phyloP scores from a whole-genome alignment of 2,888 invertebrate species.

The Pseudanteris insignis region DNA sequence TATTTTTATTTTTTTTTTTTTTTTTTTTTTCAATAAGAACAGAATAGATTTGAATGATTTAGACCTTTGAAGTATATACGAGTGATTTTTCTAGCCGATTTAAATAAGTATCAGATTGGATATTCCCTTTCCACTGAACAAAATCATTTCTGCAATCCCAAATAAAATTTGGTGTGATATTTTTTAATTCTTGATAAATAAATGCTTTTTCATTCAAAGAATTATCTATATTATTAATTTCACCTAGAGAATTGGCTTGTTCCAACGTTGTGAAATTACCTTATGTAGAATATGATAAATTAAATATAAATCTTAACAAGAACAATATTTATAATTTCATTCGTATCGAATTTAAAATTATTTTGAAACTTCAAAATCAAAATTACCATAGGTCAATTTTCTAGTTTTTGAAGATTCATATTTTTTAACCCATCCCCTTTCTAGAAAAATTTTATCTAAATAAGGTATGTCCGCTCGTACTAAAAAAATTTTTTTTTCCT shows the following conservation, averaged over 20 bases:
- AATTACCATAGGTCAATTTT: conserved; percentile 59
- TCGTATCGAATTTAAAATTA: too few relatives aligned
- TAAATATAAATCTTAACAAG: too few relatives aligned
- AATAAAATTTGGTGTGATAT: conserved; percentile 23
- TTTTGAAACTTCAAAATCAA: too few relatives aligned
- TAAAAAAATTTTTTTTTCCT: conserved; percentile 41
- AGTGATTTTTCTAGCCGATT: conserved; percentile 57
- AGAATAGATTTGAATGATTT: too few relatives aligned
- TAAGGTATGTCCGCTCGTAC: conserved; percentile 60
- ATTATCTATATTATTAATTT: conserved; percentile 52
- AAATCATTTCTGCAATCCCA: conserved; percentile 62
- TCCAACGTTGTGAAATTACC: conserved; percentile 53
- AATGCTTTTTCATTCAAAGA: conserved; percentile 56
- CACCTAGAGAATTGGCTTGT: conserved; percentile 52
- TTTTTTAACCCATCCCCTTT: conserved; percentile 61
- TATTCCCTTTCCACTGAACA: conserved; percentile 55
- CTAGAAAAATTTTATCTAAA: conserved; percentile 55
- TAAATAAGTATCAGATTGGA: conserved; percentile 49
- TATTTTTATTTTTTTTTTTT: not conserved
- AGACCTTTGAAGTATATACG: conserved; percentile 60
- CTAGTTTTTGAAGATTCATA: conserved; percentile 59
- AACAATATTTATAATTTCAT: too few relatives aligned
- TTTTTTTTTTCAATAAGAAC: too few relatives aligned
- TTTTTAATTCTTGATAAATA: conserved; percentile 19
- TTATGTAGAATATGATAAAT: too few relatives aligned